Evolutionary conservation across 2,113 vertebrate species (phyloP).

Genomic region (Platycercus adscitus): DNA sequence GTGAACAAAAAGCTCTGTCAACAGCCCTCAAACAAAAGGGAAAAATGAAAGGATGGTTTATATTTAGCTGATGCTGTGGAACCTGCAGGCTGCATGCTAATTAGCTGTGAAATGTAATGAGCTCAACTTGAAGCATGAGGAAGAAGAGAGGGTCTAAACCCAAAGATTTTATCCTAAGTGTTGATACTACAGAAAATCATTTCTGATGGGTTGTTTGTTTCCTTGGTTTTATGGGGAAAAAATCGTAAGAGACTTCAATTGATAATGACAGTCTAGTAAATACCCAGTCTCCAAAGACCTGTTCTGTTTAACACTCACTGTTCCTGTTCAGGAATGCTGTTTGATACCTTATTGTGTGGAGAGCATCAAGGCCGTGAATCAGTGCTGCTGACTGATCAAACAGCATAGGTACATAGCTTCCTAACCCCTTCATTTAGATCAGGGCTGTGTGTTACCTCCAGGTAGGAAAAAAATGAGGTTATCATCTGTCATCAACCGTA

Average conservation of each 20-base stretch:
- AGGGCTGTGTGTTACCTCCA: background rate
- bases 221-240: background rate
- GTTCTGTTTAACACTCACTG: background rate
- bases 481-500: background rate
- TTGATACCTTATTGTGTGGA: background rate
- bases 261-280: background rate
- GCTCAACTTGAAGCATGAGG: background rate
- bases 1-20: constrained; percentile 62
- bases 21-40: constrained; percentile 45
- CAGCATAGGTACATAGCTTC: background rate
- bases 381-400: background rate
- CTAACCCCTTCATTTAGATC: background rate
- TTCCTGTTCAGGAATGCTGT: rapidly evolving
- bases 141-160: background rate
- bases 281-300: background rate
- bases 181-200: constrained; percentile 19
- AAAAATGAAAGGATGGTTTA: constrained; percentile 56
- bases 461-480: background rate
- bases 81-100: constrained; percentile 52
- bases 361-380: background rate
- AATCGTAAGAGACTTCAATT: background rate
- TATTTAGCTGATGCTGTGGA: constrained; percentile 60
- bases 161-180: constrained; percentile 16
- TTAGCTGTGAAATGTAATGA: constrained; percentile 10
- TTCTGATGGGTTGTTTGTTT: constrained; percentile 23